phyloP scores from a whole-genome alignment of 2,113 vertebrate species.

The Tyrannus savana region DNA sequence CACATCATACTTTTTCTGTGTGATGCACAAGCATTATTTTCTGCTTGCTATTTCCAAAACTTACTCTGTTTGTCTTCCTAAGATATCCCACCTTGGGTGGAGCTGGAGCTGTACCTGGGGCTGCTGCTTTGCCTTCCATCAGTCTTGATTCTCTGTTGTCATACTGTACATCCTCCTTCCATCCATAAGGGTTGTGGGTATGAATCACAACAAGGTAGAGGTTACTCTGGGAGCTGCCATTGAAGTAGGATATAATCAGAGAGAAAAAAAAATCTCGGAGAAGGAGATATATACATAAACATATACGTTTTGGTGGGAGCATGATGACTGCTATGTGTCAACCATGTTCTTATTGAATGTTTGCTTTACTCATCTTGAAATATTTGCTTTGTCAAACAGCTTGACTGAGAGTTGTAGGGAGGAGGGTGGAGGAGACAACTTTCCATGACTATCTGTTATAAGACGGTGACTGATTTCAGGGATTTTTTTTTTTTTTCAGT shows the following conservation, averaged over 20 bases:
- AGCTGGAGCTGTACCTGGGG: not conserved
- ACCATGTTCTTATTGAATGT: fast-evolving
- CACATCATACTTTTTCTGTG: not conserved
- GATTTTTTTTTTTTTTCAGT: not conserved
- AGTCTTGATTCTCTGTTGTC: not conserved
- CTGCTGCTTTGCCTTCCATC: not conserved
- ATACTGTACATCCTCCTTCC: fast-evolving
- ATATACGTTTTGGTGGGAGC: not conserved
- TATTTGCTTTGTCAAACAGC: not conserved
- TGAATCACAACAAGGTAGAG: not conserved
- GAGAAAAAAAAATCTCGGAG: not conserved
- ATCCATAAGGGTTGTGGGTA: not conserved
- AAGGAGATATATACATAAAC: not conserved
- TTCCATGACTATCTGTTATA: not conserved
- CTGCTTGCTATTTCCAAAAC: not conserved
- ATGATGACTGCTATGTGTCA: not conserved
- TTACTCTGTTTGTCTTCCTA: not conserved
- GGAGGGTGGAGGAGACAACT: not conserved
- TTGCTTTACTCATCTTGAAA: not conserved
- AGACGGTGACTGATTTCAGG: not conserved
- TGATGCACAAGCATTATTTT: not conserved
- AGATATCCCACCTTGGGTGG: not conserved
- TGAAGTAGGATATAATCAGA: not conserved
- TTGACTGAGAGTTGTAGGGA: not conserved
- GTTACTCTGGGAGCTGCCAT: not conserved